phyloP scores from a whole-genome alignment of 2,888 invertebrate genomes.

The Harpalus rufipes region DNA sequence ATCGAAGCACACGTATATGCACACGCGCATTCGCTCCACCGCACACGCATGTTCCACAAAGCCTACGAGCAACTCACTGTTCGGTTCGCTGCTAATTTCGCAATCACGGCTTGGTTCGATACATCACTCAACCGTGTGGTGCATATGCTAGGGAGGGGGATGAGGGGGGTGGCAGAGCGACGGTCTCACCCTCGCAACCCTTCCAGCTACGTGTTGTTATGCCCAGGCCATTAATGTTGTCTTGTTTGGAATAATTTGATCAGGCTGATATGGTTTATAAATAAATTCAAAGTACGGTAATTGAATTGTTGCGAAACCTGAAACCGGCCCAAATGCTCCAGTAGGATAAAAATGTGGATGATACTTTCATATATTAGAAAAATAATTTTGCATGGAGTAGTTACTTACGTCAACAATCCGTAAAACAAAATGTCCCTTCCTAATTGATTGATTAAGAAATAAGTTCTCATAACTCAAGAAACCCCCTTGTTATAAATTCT shows the following conservation, averaged over 20 bases:
- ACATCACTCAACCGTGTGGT: conserved; percentile 55
- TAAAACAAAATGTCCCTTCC: background rate
- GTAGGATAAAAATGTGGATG: no score
- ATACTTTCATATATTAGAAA: no score
- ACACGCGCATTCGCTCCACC: conserved; percentile 30
- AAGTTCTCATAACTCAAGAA: background rate
- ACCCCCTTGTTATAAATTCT: conserved; percentile 11
- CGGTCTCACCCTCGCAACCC: conserved; percentile 14
- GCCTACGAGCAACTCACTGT: conserved; percentile 39
- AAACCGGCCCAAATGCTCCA: conserved; percentile 10
- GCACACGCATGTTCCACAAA: conserved; percentile 24
- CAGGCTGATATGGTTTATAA: conserved; percentile 44
- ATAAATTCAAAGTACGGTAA: conserved; percentile 45
- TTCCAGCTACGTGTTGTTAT: conserved; percentile 42
- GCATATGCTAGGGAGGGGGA: conserved; percentile 8
- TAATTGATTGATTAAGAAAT: background rate
- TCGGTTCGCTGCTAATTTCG: conserved; percentile 54
- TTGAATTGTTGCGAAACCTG: conserved; percentile 42
- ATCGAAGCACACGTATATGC: conserved; percentile 31
- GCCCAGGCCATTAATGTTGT: conserved; percentile 51
- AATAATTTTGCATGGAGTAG: no score
- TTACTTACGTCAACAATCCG: no score
- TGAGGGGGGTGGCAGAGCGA: background rate
- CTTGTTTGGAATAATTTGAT: conserved; percentile 52
- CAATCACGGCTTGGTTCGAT: conserved; percentile 55